A percentile compares a stretch with the other conserved stretches of the same genome.
Evolutionary conservation across 2,113 vertebrate species (phyloP).

Genomic region (Atrichornis clamosus): DNA sequence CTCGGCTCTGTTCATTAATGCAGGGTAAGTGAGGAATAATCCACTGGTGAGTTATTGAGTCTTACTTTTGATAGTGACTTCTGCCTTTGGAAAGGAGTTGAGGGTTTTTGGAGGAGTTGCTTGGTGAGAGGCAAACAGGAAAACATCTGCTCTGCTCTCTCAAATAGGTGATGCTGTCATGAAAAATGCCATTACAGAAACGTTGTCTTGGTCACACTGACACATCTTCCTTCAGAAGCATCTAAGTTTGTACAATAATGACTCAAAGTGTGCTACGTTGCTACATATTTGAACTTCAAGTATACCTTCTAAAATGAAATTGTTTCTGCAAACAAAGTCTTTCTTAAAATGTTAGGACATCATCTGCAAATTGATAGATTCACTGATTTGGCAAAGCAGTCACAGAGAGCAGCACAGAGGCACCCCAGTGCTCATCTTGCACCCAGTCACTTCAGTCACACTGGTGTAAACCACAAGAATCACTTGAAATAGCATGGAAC

Average conservation of each 20-base stretch:
- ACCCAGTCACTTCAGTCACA: background rate
- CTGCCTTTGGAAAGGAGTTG: background rate
- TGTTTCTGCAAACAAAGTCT: background rate
- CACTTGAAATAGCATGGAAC: background rate
- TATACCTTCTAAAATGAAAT: background rate
- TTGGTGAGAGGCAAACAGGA: background rate
- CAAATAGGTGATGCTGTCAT: background rate
- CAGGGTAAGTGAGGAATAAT: background rate
- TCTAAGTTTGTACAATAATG: background rate
- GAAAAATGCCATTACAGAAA: background rate
- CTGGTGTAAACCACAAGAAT: background rate
- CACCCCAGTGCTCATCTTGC: background rate
- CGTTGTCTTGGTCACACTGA: background rate
- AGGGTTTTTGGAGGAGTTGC: background rate
- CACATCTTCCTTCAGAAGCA: background rate
- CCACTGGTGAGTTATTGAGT: background rate
- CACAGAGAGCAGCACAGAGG: background rate
- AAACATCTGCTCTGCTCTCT: background rate
- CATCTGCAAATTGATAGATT: background rate
- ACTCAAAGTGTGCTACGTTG: background rate
- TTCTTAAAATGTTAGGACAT: background rate
- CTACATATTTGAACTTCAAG: background rate
- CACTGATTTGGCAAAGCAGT: background rate
- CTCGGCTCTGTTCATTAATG: background rate
- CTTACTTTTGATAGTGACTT: background rate